Evolutionary conservation across 2,888 invertebrate genomes (phyloP).

Genomic region (Pardosa pseudoannulata): DNA sequence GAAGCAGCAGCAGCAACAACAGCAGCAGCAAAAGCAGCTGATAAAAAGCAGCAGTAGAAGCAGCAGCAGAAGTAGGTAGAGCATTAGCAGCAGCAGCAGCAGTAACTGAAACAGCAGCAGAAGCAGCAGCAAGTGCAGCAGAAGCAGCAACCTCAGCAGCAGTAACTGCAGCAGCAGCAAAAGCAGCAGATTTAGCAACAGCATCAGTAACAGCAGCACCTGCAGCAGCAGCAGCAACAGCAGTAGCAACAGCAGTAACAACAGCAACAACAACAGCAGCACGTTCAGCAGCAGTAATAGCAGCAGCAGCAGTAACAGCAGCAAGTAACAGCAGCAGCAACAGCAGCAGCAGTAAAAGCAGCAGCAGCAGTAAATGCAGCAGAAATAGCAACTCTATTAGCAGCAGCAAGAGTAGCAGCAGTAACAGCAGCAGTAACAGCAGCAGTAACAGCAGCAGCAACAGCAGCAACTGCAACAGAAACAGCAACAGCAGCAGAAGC

Average conservation of each 20-base stretch:
- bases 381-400: no score
- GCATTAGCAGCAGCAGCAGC: no score
- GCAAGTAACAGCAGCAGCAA: no score
- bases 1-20: no score
- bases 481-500: no score
- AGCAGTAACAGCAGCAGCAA: background rate
- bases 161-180: no score
- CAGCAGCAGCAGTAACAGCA: background rate
- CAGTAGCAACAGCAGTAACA: background rate
- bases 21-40: background rate
- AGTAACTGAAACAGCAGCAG: background rate
- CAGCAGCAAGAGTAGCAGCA: no score
- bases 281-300: background rate
- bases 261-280: background rate
- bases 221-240: background rate
- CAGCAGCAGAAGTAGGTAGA: background rate
- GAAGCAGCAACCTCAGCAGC: no score
- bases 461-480: background rate
- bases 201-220: background rate
- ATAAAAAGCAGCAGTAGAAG: background rate
- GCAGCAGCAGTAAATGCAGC: no score
- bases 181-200: background rate
- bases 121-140: no score
- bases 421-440: background rate
- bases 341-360: background rate